These are phyloP conservation scores for Calypte anna DNA, from an alignment of 2,113 vertebrate genomes.

Conservation along the genomic window DNA sequence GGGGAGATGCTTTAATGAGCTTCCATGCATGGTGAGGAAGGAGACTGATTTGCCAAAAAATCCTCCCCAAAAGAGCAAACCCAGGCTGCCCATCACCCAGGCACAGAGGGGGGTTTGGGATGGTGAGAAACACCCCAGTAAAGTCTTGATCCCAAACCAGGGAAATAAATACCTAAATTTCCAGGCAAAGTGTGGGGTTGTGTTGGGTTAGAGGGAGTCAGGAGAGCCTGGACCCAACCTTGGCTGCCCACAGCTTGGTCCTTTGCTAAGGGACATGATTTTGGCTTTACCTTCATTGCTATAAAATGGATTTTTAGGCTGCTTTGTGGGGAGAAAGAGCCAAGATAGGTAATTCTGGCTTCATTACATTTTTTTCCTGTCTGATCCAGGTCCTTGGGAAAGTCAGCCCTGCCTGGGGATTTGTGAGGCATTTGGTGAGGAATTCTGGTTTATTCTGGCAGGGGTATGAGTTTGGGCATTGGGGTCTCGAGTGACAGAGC, in stretches of 20 bases:
- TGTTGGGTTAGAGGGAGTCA: not conserved
- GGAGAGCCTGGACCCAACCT: no score
- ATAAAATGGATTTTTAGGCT: no score
- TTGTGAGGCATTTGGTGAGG: not conserved
- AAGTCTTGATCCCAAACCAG: not conserved
- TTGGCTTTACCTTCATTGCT: no score
- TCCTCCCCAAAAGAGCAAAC: not conserved
- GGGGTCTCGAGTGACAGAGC: not conserved
- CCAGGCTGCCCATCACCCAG: not conserved
- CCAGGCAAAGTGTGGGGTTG: not conserved
- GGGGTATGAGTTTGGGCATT: accelerated
- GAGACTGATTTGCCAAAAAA: not conserved
- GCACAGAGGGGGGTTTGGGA: not conserved
- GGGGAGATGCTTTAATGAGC: not conserved
- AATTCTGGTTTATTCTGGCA: not conserved
- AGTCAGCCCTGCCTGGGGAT: not conserved
- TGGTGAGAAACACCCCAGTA: not conserved
- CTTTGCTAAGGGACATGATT: no score
- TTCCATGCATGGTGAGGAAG: not conserved
- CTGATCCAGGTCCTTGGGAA: not conserved
- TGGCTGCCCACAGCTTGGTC: no score
- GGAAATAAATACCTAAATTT: not conserved
- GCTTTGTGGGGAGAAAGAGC: no score
- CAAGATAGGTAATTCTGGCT: no score
- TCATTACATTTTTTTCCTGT: not conserved